Percentiles rank a stretch among this genome's conserved stretches.
These are phyloP conservation scores for Penaeus chinensis DNA, from an alignment of 1,140 invertebrate genomes.

Conservation along the genomic window DNA sequence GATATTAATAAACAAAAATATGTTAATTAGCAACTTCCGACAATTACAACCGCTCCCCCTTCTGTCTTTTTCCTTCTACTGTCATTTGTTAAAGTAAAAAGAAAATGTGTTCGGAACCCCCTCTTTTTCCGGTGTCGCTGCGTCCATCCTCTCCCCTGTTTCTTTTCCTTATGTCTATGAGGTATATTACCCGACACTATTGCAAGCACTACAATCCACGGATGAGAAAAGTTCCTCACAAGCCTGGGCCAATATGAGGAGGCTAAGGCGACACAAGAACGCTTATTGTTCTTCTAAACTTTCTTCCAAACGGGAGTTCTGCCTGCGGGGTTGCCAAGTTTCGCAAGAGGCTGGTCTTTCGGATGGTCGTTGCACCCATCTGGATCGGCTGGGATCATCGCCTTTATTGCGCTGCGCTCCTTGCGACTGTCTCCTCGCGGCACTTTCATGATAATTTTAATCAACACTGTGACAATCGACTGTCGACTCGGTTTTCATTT, in stretches of 20 bases:
- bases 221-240: slow-evolving; percentile 28
- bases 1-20: no score
- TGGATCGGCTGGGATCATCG: slow-evolving; percentile 6
- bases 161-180: background rate
- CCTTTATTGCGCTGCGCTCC: slow-evolving; percentile 2
- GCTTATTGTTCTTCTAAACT: slow-evolving; percentile 31
- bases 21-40: no score
- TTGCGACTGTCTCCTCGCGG: slow-evolving; percentile 27
- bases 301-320: slow-evolving; percentile 21
- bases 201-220: background rate
- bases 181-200: background rate
- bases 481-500: slow-evolving; percentile 49
- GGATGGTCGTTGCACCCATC: slow-evolving; percentile 2
- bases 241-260: slow-evolving; percentile 24
- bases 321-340: no score
- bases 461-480: slow-evolving; percentile 52
- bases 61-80: no score
- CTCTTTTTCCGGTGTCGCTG: no score
- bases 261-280: slow-evolving; percentile 35
- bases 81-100: no score
- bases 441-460: slow-evolving; percentile 52
- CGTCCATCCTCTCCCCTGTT: background rate
- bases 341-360: background rate
- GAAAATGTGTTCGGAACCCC: background rate
- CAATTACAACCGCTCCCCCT: no score